Evolutionary conservation across 2,888 invertebrate species (phyloP).

Genomic region (Willowsia nigromaculata): DNA sequence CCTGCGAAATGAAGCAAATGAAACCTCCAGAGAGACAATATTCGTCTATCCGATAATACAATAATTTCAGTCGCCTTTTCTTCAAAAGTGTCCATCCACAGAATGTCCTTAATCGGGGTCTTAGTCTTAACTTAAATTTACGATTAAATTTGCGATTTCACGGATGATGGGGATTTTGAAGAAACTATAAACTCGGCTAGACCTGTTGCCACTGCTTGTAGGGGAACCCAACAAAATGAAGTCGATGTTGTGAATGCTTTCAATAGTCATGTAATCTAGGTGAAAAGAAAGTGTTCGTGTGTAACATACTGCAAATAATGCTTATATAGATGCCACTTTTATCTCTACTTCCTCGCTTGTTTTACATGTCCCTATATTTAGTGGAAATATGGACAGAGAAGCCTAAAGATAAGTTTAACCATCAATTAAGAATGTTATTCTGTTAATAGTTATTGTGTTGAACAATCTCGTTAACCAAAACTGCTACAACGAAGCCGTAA

Average conservation of each 20-base stretch:
- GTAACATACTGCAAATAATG: too few relatives aligned
- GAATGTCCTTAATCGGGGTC: neutral
- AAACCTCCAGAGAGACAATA: neutral
- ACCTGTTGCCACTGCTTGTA: neutral
- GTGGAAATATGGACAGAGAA: too few relatives aligned
- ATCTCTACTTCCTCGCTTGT: too few relatives aligned
- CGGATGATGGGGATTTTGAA: conserved; percentile 10
- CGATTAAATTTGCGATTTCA: neutral
- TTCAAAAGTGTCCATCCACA: neutral
- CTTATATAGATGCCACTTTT: too few relatives aligned
- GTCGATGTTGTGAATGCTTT: conserved; percentile 49
- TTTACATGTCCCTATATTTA: too few relatives aligned
- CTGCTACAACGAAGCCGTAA: conserved; percentile 3
- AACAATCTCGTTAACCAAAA: neutral
- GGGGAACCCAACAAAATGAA: neutral
- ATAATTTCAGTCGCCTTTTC: neutral
- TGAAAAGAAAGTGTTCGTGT: conserved; percentile 14
- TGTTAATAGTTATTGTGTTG: neutral
- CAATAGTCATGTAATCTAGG: conserved; percentile 23
- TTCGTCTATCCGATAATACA: neutral
- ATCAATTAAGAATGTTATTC: neutral
- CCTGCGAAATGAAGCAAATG: neutral
- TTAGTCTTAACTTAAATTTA: neutral
- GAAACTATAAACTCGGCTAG: neutral
- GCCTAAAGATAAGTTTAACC: neutral